A percentile compares a stretch with the other conserved stretches of the same genome.
Evolutionary conservation across 1,140 invertebrate species (phyloP).

Genomic region (Drosophila teissieri): DNA sequence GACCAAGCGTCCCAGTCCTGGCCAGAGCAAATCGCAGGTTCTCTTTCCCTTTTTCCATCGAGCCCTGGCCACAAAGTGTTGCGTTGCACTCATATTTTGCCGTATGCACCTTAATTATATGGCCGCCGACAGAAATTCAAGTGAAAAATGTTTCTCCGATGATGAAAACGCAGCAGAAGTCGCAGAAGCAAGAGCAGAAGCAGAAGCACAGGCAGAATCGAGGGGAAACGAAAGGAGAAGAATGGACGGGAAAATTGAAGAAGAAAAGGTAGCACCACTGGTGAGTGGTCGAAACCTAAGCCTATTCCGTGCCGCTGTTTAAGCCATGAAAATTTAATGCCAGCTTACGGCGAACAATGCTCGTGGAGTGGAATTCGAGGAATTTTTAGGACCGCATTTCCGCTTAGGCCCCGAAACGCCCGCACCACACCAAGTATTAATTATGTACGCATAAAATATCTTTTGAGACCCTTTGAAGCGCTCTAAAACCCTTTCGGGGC

Average conservation of each 20-base stretch:
- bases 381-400: conserved; percentile 72
- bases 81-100: conserved; percentile 81
- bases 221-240: background rate
- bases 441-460: conserved; percentile 83
- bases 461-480: conserved; percentile 71
- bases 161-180: conserved; percentile 38
- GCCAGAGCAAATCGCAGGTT: conserved; percentile 73
- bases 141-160: conserved; percentile 64
- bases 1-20: conserved; percentile 31
- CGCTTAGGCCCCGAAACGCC: conserved; percentile 47
- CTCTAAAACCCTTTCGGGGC: conserved; percentile 47
- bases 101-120: conserved; percentile 81
- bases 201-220: no score
- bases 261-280: conserved; percentile 19
- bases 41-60: conserved; percentile 23
- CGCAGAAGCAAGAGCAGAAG: background rate
- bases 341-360: conserved; percentile 71
- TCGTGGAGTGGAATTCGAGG: conserved; percentile 54
- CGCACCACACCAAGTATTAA: conserved; percentile 63
- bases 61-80: conserved; percentile 51
- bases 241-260: conserved; percentile 11
- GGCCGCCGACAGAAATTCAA: conserved; percentile 79
- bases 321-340: conserved; percentile 81
- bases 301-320: conserved; percentile 80
- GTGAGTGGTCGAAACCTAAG: conserved; percentile 58